These are phyloP conservation scores for Meleagris gallopavo DNA, from an alignment of 2,113 vertebrate species.

Conservation along the genomic window DNA sequence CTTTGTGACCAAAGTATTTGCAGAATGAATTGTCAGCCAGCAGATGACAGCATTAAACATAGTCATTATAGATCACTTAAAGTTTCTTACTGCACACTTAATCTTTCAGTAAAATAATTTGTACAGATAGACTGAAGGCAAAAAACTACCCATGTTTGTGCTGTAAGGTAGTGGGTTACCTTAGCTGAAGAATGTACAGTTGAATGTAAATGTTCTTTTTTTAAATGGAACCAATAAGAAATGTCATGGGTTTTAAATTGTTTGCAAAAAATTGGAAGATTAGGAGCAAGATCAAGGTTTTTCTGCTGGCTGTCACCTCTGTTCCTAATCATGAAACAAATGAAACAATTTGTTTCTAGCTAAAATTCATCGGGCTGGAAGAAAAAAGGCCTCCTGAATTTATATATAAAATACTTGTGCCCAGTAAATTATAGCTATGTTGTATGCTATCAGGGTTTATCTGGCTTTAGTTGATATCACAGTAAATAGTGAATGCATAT, in stretches of 20 bases:
- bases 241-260: background rate
- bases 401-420: background rate
- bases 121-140: background rate
- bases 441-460: background rate
- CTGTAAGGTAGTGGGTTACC: background rate
- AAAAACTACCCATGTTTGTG: background rate
- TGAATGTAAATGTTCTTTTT: background rate
- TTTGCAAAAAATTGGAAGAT: background rate
- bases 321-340: background rate
- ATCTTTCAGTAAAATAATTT: background rate
- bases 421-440: background rate
- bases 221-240: background rate
- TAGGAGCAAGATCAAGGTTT: background rate
- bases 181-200: background rate
- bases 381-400: background rate
- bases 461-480: background rate
- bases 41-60: background rate
- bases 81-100: background rate
- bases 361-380: background rate
- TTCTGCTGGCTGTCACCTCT: background rate
- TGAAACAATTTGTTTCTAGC: constrained; percentile 18
- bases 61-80: background rate
- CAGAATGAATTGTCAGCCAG: background rate
- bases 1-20: background rate
- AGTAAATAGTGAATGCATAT: background rate